Conservation (phyloP, 2,888 invertebrate species). For the Ischnus inquisitorius region DNA sequence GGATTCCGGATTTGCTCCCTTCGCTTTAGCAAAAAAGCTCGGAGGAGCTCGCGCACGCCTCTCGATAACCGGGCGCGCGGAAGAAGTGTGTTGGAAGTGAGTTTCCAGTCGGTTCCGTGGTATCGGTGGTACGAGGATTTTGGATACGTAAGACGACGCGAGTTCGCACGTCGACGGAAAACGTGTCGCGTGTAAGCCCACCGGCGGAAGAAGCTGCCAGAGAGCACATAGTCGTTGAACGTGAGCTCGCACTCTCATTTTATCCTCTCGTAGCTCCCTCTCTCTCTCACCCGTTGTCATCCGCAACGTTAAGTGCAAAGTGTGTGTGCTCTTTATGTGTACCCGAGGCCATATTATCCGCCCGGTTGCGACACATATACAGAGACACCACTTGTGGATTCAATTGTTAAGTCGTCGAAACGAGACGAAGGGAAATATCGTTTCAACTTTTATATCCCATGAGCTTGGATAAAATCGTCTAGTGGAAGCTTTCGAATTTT, state of each 20-base stretch:
- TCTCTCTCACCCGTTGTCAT: not conserved
- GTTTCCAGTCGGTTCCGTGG: not conserved
- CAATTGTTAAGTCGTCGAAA: conserved; percentile 64
- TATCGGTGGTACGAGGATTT: not conserved
- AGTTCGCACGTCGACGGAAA: conserved; percentile 15
- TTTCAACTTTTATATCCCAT: conserved; percentile 33
- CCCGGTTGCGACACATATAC: conserved; percentile 31
- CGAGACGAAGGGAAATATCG: conserved; percentile 6
- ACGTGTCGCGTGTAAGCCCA: conserved; percentile 41
- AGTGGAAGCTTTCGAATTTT: not conserved
- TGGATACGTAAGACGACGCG: conserved; percentile 25
- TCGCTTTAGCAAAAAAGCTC: conserved; percentile 8
- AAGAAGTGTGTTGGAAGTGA: conserved; percentile 10
- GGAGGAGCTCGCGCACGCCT: not conserved
- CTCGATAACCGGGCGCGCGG: not conserved
- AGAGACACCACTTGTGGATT: conserved; percentile 67
- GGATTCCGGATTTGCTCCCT: not conserved
- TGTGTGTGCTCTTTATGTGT: conserved; percentile 23
- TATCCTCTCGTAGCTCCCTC: conserved; percentile 15
- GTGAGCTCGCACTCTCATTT: conserved; percentile 44
- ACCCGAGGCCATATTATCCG: not conserved
- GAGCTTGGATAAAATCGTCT: not conserved
- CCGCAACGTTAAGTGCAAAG: conserved; percentile 50
- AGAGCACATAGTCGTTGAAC: conserved; percentile 40
- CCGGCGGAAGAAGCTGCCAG: conserved; percentile 34